Evolutionary conservation across 1,140 invertebrate genomes (phyloP).

Genomic region (Vanessa tameamea): DNA sequence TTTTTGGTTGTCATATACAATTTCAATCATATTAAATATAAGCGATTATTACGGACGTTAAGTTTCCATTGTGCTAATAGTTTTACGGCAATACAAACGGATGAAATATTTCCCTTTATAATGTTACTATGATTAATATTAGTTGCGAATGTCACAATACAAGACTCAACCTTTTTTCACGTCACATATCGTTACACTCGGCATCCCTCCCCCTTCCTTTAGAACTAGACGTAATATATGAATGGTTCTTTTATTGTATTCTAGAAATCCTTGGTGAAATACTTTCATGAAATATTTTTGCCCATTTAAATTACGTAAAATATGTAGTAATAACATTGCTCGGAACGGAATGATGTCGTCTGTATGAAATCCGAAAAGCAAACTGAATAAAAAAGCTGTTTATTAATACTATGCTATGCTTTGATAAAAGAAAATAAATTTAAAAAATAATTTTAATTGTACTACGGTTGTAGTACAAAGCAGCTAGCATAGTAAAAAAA

Average conservation of each 20-base stretch:
- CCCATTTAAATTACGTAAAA: not conserved
- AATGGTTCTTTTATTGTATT: constrained; percentile 10
- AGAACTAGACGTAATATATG: constrained; percentile 9
- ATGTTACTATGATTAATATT: constrained; percentile 2
- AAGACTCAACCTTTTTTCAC: constrained; percentile 5
- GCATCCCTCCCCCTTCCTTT: not conserved
- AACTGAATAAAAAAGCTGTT: too few relatives aligned
- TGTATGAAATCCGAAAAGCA: not conserved
- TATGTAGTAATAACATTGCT: not conserved
- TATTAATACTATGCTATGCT: too few relatives aligned
- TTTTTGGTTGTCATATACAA: too few relatives aligned
- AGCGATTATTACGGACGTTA: too few relatives aligned
- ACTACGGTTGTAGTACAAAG: too few relatives aligned
- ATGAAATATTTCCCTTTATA: constrained; percentile 2
- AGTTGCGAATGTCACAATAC: not conserved
- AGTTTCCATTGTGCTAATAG: too few relatives aligned
- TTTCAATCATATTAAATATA: too few relatives aligned
- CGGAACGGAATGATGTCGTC: not conserved
- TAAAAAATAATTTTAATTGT: too few relatives aligned
- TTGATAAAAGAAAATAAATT: too few relatives aligned
- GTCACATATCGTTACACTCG: constrained; percentile 2
- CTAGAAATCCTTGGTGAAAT: constrained; percentile 8
- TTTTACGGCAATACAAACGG: too few relatives aligned
- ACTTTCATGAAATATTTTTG: constrained; percentile 5
- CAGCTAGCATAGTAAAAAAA: too few relatives aligned